Conservation (phyloP, 2,888 invertebrate species). For the Orgyia antiqua region DNA sequence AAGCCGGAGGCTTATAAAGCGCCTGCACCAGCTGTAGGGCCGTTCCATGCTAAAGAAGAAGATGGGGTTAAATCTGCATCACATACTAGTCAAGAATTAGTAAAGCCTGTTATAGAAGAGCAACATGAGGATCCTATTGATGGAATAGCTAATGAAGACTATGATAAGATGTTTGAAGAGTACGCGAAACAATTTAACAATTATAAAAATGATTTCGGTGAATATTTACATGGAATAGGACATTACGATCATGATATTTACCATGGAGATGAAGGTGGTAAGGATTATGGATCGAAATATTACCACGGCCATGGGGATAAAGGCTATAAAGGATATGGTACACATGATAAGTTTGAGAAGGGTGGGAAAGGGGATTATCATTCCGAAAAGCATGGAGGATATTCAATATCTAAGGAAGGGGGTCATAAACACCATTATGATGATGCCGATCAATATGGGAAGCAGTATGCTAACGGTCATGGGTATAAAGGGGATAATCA, state of each 20-base stretch:
- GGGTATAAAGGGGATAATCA: slow-evolving; percentile 74
- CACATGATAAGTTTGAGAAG: slow-evolving; percentile 69
- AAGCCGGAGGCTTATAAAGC: slow-evolving; percentile 54
- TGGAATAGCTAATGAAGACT: slow-evolving; percentile 54
- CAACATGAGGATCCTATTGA: slow-evolving; percentile 40
- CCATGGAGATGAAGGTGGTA: slow-evolving; percentile 53
- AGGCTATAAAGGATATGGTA: slow-evolving; percentile 71
- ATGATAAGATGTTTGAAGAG: slow-evolving; percentile 46
- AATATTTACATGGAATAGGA: slow-evolving; percentile 50
- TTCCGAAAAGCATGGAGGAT: slow-evolving; percentile 72
- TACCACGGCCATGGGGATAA: slow-evolving; percentile 71
- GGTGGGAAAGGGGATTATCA: slow-evolving; percentile 75
- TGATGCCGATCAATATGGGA: slow-evolving; percentile 67
- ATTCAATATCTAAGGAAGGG: slow-evolving; percentile 69
- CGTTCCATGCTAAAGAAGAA: slow-evolving; percentile 41
- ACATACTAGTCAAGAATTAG: slow-evolving; percentile 36
- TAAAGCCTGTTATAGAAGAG: slow-evolving; percentile 60
- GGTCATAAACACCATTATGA: slow-evolving; percentile 73
- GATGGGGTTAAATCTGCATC: slow-evolving; percentile 49
- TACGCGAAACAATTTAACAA: slow-evolving; percentile 50
- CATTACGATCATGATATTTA: slow-evolving; percentile 45
- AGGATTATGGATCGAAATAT: slow-evolving; percentile 56
- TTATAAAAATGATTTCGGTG: slow-evolving; percentile 51
- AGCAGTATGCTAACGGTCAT: slow-evolving; percentile 69
- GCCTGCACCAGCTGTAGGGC: slow-evolving; percentile 40